Percentiles rank a stretch among this genome's conserved stretches.
Evolutionary conservation across 2,113 vertebrate genomes (phyloP).

Genomic region (Rhinopomastus cyanomelas): DNA sequence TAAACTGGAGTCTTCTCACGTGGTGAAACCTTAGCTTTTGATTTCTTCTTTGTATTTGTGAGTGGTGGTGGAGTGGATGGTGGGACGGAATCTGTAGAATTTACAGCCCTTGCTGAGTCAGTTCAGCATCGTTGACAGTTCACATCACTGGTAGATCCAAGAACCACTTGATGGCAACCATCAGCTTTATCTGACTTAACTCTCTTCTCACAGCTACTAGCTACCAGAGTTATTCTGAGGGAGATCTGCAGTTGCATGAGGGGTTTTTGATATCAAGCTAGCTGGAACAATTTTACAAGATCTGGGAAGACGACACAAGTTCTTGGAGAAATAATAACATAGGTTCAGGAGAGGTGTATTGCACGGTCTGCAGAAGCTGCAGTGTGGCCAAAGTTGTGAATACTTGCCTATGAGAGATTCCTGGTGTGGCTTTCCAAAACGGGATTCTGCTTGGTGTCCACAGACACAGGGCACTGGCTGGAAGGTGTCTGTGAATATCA

Average conservation of each 20-base stretch:
- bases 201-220: neutral
- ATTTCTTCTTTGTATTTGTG: neutral
- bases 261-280: neutral
- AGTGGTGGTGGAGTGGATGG: no score
- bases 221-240: neutral
- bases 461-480: neutral
- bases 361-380: neutral
- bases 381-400: neutral
- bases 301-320: neutral
- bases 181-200: neutral
- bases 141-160: neutral
- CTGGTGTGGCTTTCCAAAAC: neutral
- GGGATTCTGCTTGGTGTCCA: neutral
- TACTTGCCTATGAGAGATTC: neutral
- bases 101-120: neutral
- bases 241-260: neutral
- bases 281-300: neutral
- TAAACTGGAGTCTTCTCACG: neutral
- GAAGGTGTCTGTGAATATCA: neutral
- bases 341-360: neutral
- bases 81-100: neutral
- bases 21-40: neutral
- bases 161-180: neutral
- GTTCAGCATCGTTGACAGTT: neutral
- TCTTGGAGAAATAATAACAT: neutral